Evolutionary conservation across 2,113 vertebrate genomes (phyloP).

Genomic region (Peromyscus californicus): DNA sequence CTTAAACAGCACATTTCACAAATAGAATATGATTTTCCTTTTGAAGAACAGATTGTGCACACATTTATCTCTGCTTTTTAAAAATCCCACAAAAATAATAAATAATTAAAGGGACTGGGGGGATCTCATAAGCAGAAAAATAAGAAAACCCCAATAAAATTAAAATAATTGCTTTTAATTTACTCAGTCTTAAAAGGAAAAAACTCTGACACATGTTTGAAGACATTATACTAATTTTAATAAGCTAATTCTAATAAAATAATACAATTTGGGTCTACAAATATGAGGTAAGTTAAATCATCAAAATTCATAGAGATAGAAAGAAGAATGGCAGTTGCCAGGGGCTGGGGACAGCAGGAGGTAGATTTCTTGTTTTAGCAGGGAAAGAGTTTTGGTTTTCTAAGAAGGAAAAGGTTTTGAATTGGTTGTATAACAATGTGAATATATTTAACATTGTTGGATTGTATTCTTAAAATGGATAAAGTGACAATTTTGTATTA

Average conservation of each 20-base stretch:
- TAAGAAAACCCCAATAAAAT: background rate
- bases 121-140: conserved; percentile 21
- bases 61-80: conserved; percentile 59
- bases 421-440: conserved; percentile 14
- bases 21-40: conserved; percentile 44
- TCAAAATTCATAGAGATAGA: conserved; percentile 53
- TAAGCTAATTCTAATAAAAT: background rate
- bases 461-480: background rate
- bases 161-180: background rate
- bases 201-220: background rate
- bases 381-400: conserved; percentile 54
- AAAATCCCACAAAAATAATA: conserved; percentile 41
- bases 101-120: conserved; percentile 1
- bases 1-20: conserved; percentile 42
- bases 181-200: conserved; percentile 29
- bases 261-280: background rate
- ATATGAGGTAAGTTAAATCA: background rate
- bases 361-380: background rate
- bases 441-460: conserved; percentile 15
- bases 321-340: conserved; percentile 45
- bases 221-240: conserved; percentile 28
- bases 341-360: background rate
- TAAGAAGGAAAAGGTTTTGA: conserved; percentile 45
- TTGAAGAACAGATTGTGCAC: conserved; percentile 32
- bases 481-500: background rate